A percentile compares a stretch with the other conserved stretches of the same genome.
These are phyloP conservation scores for Iselma pallidipennis DNA, from an alignment of 2,888 invertebrate species.

Conservation along the genomic window DNA sequence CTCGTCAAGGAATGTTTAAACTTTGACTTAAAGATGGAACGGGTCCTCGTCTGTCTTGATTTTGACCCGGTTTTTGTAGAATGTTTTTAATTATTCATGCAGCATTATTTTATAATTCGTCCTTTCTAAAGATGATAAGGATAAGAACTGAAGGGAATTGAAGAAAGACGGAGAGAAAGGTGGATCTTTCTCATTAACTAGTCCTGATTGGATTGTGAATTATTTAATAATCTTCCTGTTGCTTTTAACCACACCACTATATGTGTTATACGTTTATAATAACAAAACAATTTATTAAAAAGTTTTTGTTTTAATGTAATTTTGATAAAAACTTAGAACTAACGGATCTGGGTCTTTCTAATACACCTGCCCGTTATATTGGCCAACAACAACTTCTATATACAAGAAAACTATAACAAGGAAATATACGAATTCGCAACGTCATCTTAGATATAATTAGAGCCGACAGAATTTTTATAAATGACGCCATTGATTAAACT, in stretches of 20 bases:
- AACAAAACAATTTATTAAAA: too few relatives aligned
- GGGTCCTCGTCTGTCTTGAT: neutral
- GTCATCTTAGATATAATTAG: constrained; percentile 10
- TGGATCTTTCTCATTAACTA: constrained; percentile 36
- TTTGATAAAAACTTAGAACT: neutral
- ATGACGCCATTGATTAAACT: neutral
- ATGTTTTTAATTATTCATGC: constrained; percentile 39
- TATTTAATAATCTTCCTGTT: constrained; percentile 41
- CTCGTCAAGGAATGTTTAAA: constrained; percentile 38
- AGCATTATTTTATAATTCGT: constrained; percentile 41
- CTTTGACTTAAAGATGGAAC: constrained; percentile 26
- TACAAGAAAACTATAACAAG: constrained; percentile 9
- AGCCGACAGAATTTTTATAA: neutral
- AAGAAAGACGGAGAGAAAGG: constrained; percentile 13
- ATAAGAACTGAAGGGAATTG: too few relatives aligned
- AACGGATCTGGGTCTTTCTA: constrained; percentile 6
- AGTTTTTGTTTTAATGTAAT: neutral
- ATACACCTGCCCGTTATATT: constrained; percentile 23
- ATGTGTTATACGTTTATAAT: neutral
- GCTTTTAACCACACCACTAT: too few relatives aligned
- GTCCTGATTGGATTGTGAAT: constrained; percentile 38
- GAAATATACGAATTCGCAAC: constrained; percentile 12
- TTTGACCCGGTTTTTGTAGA: constrained; percentile 26
- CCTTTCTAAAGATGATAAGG: too few relatives aligned
- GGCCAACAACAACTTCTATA: too few relatives aligned